Evolutionary conservation across 2,113 vertebrate species (phyloP), one percentile per base, ranked within the genome.

Genomic region (Fregetta grallaria): DNA sequence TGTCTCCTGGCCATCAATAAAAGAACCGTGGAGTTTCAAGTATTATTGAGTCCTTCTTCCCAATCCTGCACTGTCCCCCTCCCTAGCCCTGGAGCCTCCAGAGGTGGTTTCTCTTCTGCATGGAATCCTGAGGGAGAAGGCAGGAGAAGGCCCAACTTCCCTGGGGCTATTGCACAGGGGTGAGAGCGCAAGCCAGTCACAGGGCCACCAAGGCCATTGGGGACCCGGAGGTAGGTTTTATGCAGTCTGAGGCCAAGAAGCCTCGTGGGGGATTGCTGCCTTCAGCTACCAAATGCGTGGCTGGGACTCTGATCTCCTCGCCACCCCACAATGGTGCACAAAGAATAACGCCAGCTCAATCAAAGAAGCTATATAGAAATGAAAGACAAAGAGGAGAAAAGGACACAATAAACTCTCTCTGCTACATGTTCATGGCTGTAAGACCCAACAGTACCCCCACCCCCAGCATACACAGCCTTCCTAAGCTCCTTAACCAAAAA

Each of bases 301-400:
- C 29, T 78, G 36, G 50, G 55, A 40, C 36, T 52, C 62, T 5
- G 61, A 84, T 55, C 15, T 36, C 19, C 10, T 87, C 44, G 36
- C 15, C 4, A 3, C 11, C 21, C 56, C 26, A 47, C 0, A 1
- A 25, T 16, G 9, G 6, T 19, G 26, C 42, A 66, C 36, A 11
- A 42, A 29, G 30, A 83, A 20, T 59, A 70, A 77, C 2, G 2
- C 22, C 27, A 75, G 25, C 21, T 63, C 47, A 44, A 18, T 59
- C 30, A 55, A 40, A 70, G 18, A 36, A 61, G 14, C 8, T 49
- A 20, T 17, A 19, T 3, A 55, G 75, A 49, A 66, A 74, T 36
- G 19, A 52, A 68, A 85, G 56, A 44, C n/a, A 40, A 61, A 62
- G 29, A 72, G 32, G 18, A 92, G 25, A 56, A 63, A 56, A 73